A percentile compares a stretch with the other conserved stretches of the same genome.
These are phyloP conservation scores for Zhengitettix transpicula DNA, from an alignment of 2,888 invertebrate genomes.

Conservation along the genomic window DNA sequence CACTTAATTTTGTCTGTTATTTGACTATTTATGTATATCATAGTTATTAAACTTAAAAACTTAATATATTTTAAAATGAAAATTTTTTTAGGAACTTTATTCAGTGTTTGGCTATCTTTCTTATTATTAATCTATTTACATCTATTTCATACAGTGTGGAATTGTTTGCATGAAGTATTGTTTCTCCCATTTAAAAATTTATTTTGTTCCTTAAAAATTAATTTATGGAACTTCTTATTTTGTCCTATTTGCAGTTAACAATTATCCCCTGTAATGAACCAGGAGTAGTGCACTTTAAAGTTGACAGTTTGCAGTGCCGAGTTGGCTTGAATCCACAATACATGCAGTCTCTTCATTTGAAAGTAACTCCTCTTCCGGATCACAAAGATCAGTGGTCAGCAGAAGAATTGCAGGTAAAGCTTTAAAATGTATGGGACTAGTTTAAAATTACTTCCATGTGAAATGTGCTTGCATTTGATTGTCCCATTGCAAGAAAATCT, in stretches of 20 bases:
- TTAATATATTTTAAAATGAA: too few relatives aligned
- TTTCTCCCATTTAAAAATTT: not conserved
- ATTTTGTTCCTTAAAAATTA: not conserved
- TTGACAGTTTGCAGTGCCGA: conserved; percentile 71
- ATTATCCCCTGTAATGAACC: conserved; percentile 62
- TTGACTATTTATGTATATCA: too few relatives aligned
- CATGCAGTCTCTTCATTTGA: conserved; percentile 78
- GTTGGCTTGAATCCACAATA: conserved; percentile 76
- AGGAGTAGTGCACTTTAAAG: conserved; percentile 79
- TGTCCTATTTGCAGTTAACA: conserved; percentile 35
- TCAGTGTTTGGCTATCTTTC: too few relatives aligned
- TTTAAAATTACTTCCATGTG: too few relatives aligned
- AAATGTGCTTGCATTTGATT: too few relatives aligned
- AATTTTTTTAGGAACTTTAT: too few relatives aligned
- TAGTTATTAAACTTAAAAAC: too few relatives aligned
- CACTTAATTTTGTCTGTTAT: too few relatives aligned
- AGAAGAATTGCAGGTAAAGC: conserved; percentile 71
- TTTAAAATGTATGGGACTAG: not conserved
- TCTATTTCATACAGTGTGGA: too few relatives aligned
- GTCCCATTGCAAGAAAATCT: too few relatives aligned
- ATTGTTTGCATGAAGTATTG: not conserved
- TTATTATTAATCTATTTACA: too few relatives aligned
- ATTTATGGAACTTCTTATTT: not conserved
- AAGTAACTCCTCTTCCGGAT: conserved; percentile 61
- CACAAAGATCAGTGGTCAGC: conserved; percentile 72